Base-by-base conservation (phyloP, 2,797 vertebrate species). In the Oryzias dopingdopingensis region DNA sequence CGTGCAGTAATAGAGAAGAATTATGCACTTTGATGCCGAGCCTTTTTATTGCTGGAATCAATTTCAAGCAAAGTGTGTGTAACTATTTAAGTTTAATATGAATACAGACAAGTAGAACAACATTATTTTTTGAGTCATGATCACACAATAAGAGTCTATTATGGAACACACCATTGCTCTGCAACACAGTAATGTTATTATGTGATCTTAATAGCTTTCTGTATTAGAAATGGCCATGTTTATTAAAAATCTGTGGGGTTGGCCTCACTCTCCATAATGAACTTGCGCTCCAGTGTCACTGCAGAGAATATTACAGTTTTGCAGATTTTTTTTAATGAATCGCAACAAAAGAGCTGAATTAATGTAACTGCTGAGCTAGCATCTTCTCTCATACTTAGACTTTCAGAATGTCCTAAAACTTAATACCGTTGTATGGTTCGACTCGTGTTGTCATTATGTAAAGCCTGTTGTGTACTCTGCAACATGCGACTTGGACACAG, bases 231-330 rank as follows among this genome's bases (percentile, higher is more conserved):
- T 37, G 49, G 57, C 69, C 49, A 14, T 56, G 62, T 64, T 81
- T 71, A 78, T 82, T 74, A 67, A 80, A 37, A 83, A 74, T 65
- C 62, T 62, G 69, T 61, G 15, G 43, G 53, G 43, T 17, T 32
- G 62, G 64, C 70, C 56, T 74, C 65, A 56, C 56, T 55, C 57
- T 42, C 51, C 69, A 41, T 52, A 67, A 65, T 52, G 54, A 72
- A 83, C 47, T 55, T 67, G 58, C 66, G 41, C 70, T 70, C 58
- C 57, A 68, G 70, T 65, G 67, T 77, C 63, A 72, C 81, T 71
- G 68, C 40, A 61, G 65, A 70, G 44, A 29, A 18, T 15, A 13
- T 5, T 42, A 22, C 66, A 16, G 48, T 22, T 62, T 32, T 48
- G 16, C 43, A 2, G 40, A 22, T 55, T 61, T 75, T 70, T 63